phyloP scores from a whole-genome alignment of 2,888 invertebrate genomes.

The Spilarctia lutea region DNA sequence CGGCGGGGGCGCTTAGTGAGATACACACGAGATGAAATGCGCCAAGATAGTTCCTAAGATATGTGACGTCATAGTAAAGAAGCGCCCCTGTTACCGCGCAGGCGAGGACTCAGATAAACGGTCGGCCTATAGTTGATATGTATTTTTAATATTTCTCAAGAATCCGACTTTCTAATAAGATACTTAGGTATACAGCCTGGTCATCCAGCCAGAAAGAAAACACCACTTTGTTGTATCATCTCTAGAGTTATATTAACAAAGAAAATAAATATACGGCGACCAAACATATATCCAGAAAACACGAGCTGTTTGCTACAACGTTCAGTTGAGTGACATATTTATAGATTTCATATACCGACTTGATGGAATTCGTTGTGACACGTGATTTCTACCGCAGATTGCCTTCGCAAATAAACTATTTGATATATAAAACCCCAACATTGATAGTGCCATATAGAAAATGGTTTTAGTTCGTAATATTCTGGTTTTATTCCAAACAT shows the following conservation, averaged over 20 bases:
- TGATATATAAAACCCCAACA: slow-evolving; percentile 14
- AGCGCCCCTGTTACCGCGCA: too few relatives aligned
- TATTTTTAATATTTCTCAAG: not conserved
- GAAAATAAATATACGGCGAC: not conserved
- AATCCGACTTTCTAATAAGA: not conserved
- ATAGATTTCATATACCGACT: slow-evolving; percentile 52
- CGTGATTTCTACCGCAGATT: slow-evolving; percentile 50
- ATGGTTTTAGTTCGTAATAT: not conserved
- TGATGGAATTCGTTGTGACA: slow-evolving; percentile 51
- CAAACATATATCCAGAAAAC: slow-evolving; percentile 44
- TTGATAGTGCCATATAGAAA: not conserved
- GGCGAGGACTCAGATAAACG: too few relatives aligned
- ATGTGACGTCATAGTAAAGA: too few relatives aligned
- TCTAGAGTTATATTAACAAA: not conserved
- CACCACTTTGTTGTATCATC: not conserved
- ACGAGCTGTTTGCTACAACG: slow-evolving; percentile 42
- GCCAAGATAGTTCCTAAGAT: too few relatives aligned
- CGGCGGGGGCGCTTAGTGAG: too few relatives aligned
- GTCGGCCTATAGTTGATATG: not conserved
- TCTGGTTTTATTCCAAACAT: not conserved
- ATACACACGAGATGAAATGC: too few relatives aligned
- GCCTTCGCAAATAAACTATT: slow-evolving; percentile 38
- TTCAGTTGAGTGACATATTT: slow-evolving; percentile 55
- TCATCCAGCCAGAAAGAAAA: too few relatives aligned
- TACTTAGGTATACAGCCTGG: too few relatives aligned